Percentiles rank a stretch among this genome's conserved stretches.
phyloP scores from a whole-genome alignment of 1,140 invertebrate genomes.

The Pachypeltis micranthus region DNA sequence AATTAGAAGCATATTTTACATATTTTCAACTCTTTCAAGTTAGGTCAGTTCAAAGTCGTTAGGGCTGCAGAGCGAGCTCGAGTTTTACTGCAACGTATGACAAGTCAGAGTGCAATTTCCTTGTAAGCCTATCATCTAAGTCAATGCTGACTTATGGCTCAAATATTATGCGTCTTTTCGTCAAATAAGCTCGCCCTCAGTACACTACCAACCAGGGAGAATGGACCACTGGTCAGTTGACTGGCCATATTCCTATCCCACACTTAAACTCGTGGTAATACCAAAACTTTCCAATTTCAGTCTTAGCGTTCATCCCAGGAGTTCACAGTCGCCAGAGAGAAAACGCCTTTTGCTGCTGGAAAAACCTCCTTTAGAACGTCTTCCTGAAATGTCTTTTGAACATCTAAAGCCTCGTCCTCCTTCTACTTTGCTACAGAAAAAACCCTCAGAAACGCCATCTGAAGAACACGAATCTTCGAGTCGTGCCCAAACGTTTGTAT shows the following conservation, averaged over 20 bases:
- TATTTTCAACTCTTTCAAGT: no score
- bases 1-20: no score
- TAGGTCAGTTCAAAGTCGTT: no score
- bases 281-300: neutral
- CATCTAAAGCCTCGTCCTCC: conserved; percentile 12
- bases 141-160: no score
- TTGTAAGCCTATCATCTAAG: no score
- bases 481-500: neutral
- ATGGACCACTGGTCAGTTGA: neutral
- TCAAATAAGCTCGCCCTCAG: neutral
- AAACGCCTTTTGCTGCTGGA: conserved; percentile 11
- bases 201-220: neutral
- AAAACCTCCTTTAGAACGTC: conserved; percentile 15
- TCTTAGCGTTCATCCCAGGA: neutral
- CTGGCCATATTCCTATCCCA: neutral
- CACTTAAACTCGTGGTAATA: neutral
- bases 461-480: neutral
- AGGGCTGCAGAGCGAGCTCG: no score
- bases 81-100: no score
- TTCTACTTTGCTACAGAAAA: neutral
- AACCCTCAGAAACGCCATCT: neutral
- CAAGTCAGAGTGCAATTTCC: no score
- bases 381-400: conserved; percentile 11
- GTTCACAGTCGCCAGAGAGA: neutral
- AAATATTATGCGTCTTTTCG: neutral